Conservation (phyloP, 2,888 invertebrate genomes). For the Exephanes ischioxanthus region DNA sequence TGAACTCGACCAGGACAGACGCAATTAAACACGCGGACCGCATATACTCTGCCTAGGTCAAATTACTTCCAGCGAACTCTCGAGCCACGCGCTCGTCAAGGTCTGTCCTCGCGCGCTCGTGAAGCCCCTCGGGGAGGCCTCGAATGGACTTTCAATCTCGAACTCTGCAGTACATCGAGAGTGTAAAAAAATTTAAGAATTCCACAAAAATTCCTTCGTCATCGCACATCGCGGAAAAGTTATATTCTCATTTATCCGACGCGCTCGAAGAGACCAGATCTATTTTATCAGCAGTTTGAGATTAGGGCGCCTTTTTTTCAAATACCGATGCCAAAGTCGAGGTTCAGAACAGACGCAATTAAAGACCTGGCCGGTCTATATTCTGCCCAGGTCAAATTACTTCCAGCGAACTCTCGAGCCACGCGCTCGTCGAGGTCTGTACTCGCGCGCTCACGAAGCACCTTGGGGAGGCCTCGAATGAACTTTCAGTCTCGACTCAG, state of each 20-base stretch:
- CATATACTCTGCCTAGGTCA: constrained; percentile 31
- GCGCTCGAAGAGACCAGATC: no score
- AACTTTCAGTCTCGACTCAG: constrained; percentile 30
- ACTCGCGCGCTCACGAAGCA: constrained; percentile 17
- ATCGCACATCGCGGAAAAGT: no score
- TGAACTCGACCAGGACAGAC: neutral
- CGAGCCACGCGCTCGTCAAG: constrained; percentile 5
- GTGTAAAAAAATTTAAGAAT: no score
- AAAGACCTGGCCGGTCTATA: no score
- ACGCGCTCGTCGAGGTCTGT: constrained; percentile 1
- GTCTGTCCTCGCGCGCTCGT: neutral
- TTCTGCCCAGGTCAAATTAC: constrained; percentile 42
- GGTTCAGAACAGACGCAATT: no score
- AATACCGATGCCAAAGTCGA: no score
- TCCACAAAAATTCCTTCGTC: no score
- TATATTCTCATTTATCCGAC: no score
- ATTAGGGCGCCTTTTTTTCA: neutral
- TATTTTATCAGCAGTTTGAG: no score
- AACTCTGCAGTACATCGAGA: neutral
- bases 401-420: constrained; percentile 11
- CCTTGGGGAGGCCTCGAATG: neutral
- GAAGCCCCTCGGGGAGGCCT: constrained; percentile 16
- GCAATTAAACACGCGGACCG: constrained; percentile 8
- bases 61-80: constrained; percentile 29
- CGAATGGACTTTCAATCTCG: constrained; percentile 21